Conservation (phyloP, 2,113 vertebrate species). For the Nanger granti region DNA sequence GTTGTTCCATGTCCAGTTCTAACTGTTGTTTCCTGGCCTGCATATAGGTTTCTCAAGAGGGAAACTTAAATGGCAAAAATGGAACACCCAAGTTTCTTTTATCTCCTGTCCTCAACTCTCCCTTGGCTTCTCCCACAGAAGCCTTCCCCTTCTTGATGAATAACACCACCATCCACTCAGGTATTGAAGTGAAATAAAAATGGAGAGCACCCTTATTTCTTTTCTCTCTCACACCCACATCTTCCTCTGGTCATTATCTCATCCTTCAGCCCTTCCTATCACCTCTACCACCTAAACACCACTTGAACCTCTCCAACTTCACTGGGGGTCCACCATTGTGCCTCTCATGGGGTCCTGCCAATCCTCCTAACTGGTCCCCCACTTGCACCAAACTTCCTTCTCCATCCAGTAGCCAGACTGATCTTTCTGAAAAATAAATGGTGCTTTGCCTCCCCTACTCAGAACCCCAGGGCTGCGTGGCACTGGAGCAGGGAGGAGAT, state of each 20-base stretch:
- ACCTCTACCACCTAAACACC: background rate
- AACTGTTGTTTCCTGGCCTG: too few species aligned
- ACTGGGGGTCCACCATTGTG: background rate
- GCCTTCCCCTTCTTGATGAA: background rate
- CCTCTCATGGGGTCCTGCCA: background rate
- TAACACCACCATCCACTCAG: background rate
- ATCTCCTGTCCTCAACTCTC: background rate
- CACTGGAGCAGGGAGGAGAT: rapidly evolving
- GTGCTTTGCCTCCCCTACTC: background rate
- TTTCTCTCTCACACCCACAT: background rate
- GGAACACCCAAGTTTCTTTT: background rate
- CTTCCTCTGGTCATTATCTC: background rate
- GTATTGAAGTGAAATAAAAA: background rate
- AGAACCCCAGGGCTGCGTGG: rapidly evolving
- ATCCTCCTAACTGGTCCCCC: background rate
- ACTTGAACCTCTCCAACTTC: background rate
- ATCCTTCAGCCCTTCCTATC: background rate
- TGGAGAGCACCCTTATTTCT: background rate
- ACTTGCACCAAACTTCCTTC: background rate
- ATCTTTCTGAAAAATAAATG: background rate
- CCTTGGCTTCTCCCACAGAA: background rate
- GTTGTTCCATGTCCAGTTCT: too few species aligned
- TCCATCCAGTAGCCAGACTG: background rate
- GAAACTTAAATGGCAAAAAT: background rate
- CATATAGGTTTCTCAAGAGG: too few species aligned